Percentiles rank a stretch among this genome's conserved stretches.
Evolutionary conservation across 2,113 vertebrate species (phyloP).

Genomic region (Festucalex cinctus): DNA sequence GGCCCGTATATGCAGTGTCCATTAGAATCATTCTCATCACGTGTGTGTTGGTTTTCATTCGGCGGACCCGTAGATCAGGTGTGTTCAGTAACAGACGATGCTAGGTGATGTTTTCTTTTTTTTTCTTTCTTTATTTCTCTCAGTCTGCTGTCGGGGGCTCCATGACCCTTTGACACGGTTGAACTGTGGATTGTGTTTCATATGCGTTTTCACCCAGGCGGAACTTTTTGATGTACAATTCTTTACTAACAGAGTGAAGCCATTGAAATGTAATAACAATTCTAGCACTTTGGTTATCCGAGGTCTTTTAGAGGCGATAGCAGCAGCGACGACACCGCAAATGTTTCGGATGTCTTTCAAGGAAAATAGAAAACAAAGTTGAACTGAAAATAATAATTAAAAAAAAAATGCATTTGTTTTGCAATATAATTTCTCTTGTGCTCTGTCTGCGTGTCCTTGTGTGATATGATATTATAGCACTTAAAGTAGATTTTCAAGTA

Average conservation of each 20-base stretch:
- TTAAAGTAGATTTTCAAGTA: too few relatives aligned
- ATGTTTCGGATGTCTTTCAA: constrained; percentile 74
- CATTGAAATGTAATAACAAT: constrained; percentile 73
- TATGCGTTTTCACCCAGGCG: constrained; percentile 70
- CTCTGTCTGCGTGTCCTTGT: constrained; percentile 42
- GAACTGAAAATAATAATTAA: constrained; percentile 53
- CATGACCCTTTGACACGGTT: constrained; percentile 64
- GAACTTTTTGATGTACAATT: constrained; percentile 74
- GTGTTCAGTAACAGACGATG: constrained; percentile 63
- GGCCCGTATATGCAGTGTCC: constrained; percentile 68
- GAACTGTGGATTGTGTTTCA: constrained; percentile 64
- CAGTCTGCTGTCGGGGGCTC: constrained; percentile 63
- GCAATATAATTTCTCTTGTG: constrained; percentile 51
- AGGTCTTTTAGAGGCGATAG: constrained; percentile 76
- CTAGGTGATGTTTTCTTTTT: constrained; percentile 50
- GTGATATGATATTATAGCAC: too few relatives aligned
- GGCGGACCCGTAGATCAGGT: constrained; percentile 65
- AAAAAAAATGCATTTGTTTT: constrained; percentile 72
- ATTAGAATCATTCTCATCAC: constrained; percentile 62
- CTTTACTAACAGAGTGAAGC: constrained; percentile 76
- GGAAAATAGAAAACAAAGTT: constrained; percentile 58
- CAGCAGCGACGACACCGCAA: constrained; percentile 73
- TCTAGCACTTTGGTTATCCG: constrained; percentile 77
- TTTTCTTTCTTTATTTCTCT: too few relatives aligned
- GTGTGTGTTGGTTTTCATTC: constrained; percentile 66